Evolutionary conservation across 2,797 vertebrate genomes (phyloP).

Genomic region (Acipenser transmontanus): DNA sequence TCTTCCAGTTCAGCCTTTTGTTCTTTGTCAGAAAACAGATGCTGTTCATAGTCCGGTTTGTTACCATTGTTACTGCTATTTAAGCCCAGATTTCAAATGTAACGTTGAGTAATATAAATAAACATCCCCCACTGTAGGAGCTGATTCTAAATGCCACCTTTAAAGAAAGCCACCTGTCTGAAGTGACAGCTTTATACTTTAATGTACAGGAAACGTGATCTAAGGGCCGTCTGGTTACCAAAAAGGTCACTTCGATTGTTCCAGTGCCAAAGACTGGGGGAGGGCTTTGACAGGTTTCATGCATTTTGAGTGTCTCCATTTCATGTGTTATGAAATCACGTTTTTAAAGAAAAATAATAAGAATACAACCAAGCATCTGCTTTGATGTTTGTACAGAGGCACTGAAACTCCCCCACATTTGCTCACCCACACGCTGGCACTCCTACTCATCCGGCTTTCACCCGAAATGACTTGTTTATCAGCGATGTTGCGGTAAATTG

Average conservation of each 20-base stretch:
- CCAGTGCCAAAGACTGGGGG: background rate
- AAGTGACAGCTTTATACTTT: background rate
- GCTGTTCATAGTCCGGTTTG: no score
- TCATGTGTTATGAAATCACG: background rate
- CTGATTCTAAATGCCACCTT: background rate
- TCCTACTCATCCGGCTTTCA: slow-evolving; percentile 22
- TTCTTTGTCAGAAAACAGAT: no score
- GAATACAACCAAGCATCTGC: slow-evolving; percentile 9
- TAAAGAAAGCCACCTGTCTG: background rate
- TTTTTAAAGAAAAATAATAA: slow-evolving; percentile 29
- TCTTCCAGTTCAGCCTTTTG: no score
- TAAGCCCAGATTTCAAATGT: no score
- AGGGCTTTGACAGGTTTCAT: background rate
- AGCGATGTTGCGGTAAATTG: slow-evolving; percentile 23
- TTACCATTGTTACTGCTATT: no score
- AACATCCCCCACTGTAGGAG: background rate
- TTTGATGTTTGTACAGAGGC: slow-evolving; percentile 2
- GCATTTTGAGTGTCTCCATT: background rate
- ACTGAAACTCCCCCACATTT: slow-evolving; percentile 11
- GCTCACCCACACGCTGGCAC: slow-evolving; percentile 10
- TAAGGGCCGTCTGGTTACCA: background rate
- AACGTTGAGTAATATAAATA: no score
- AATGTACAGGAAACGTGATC: slow-evolving; percentile 3
- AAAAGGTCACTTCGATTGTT: background rate
- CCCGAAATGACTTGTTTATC: slow-evolving; percentile 9